Conservation (phyloP, 2,113 vertebrate genomes). For the Jaculus jaculus region DNA sequence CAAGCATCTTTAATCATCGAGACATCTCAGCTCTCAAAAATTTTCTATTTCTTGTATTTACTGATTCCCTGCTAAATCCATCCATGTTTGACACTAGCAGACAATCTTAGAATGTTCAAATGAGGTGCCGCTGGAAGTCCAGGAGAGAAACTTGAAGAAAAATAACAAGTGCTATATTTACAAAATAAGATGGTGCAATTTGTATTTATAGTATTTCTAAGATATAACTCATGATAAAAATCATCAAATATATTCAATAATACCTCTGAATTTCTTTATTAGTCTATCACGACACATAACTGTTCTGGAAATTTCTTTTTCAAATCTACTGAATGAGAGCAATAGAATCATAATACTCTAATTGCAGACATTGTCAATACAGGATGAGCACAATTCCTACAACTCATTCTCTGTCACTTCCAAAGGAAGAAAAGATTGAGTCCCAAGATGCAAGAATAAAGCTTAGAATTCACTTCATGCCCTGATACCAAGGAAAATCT, state of each 20-base stretch:
- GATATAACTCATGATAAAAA: not conserved
- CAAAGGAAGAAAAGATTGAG: not conserved
- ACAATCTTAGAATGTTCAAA: not conserved
- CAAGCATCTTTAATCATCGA: too few relatives aligned
- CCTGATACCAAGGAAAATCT: constrained; percentile 8
- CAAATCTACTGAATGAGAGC: not conserved
- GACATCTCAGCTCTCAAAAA: too few relatives aligned
- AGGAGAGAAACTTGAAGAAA: not conserved
- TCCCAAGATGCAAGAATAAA: not conserved
- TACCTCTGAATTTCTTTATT: not conserved
- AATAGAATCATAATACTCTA: not conserved
- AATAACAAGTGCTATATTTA: not conserved
- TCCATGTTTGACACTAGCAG: not conserved
- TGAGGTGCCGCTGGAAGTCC: not conserved
- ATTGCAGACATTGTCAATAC: constrained; percentile 7
- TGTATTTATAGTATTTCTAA: not conserved
- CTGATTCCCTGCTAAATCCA: not conserved
- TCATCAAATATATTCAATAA: not conserved
- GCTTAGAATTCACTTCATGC: not conserved
- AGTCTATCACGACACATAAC: not conserved
- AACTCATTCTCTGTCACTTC: constrained; percentile 11
- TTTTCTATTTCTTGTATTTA: not conserved
- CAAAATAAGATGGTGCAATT: not conserved
- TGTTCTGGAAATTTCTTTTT: not conserved
- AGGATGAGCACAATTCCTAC: not conserved